Evolutionary conservation across 53 echinoderm and acorn worm genomes (phyloP).

Genomic region (Zoroaster sp.): DNA sequence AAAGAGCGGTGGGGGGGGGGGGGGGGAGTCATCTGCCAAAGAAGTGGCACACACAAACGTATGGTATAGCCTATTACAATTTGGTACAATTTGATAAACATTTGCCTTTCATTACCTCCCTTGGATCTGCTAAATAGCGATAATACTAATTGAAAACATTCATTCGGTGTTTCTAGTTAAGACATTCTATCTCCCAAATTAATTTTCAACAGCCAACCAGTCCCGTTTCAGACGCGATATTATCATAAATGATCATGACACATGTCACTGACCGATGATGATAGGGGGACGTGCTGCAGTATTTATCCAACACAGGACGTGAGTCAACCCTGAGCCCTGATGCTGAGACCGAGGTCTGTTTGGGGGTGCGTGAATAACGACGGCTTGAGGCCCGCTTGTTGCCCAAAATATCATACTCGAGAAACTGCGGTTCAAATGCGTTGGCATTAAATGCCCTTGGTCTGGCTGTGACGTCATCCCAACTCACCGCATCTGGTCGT

Average conservation of each 20-base stretch:
- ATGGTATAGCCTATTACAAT: too few relatives aligned
- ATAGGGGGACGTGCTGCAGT: not conserved
- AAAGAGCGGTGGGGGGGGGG: too few relatives aligned
- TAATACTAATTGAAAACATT: too few relatives aligned
- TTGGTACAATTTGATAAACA: too few relatives aligned
- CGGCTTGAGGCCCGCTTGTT: not conserved
- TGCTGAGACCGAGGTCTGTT: not conserved
- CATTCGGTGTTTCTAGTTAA: too few relatives aligned
- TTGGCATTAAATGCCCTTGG: not conserved
- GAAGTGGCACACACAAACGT: too few relatives aligned
- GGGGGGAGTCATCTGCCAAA: too few relatives aligned
- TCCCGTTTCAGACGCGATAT: not conserved
- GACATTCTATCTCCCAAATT: too few relatives aligned
- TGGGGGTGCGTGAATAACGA: not conserved
- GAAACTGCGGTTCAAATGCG: not conserved
- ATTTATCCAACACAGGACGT: not conserved
- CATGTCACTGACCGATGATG: not conserved
- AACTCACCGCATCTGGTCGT: not conserved
- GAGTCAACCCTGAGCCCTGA: not conserved
- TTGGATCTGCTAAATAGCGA: too few relatives aligned
- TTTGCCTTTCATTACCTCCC: too few relatives aligned
- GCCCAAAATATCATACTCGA: not conserved
- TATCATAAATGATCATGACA: not conserved
- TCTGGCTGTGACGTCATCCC: not conserved
- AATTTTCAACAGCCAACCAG: too few relatives aligned